Conservation (phyloP, 2,888 invertebrate genomes). For the Caenorhabditis imperialis region DNA sequence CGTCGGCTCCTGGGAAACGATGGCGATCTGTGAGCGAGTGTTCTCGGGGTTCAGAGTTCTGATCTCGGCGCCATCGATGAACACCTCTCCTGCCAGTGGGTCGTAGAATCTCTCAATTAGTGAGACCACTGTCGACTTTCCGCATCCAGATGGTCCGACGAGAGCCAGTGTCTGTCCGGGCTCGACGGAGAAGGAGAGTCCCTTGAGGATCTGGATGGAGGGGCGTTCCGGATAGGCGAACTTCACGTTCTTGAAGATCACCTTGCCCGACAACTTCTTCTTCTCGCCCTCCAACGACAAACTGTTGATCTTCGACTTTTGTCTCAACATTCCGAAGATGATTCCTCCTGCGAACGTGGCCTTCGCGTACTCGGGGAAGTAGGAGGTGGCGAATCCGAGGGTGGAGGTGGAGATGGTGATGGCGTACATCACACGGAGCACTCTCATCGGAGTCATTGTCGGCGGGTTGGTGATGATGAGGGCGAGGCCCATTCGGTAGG, state of each 20-base stretch:
- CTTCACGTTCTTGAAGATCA: constrained; percentile 70
- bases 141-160: constrained; percentile 79
- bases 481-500: constrained; percentile 78
- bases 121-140: constrained; percentile 79
- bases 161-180: constrained; percentile 60
- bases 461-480: constrained; percentile 75
- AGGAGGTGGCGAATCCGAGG: constrained; percentile 79
- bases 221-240: constrained; percentile 79
- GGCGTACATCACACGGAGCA: constrained; percentile 68
- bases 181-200: constrained; percentile 56
- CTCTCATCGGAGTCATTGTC: constrained; percentile 51
- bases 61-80: constrained; percentile 78
- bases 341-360: constrained; percentile 78
- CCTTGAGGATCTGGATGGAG: constrained; percentile 60
- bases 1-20: constrained; percentile 93
- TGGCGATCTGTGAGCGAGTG: constrained; percentile 87
- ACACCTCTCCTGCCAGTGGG: constrained; percentile 83
- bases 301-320: constrained; percentile 78
- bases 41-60: constrained; percentile 80
- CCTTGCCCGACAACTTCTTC: constrained; percentile 66
- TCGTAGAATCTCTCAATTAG: constrained; percentile 88
- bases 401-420: constrained; percentile 76
- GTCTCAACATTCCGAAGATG: constrained; percentile 78
- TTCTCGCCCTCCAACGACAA: constrained; percentile 67
- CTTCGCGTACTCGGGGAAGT: constrained; percentile 78